Conservation (phyloP, 2,888 invertebrate genomes). For the Phaedon cochleariae region DNA sequence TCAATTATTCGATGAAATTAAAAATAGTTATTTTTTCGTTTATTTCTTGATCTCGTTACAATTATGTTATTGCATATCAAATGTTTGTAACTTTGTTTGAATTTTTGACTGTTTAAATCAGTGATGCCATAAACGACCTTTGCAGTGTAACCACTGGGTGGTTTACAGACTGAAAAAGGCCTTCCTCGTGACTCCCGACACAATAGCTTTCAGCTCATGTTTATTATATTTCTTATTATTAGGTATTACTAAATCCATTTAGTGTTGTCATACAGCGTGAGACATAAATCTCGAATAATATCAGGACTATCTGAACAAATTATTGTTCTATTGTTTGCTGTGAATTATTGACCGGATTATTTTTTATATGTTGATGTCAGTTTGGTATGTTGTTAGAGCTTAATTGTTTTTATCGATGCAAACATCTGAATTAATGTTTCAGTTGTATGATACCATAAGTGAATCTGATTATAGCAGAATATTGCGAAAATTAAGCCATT, state of each 20-base stretch:
- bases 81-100: no score
- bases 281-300: constrained; percentile 29
- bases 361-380: constrained; percentile 1
- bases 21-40: no score
- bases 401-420: not conserved
- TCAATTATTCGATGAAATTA: no score
- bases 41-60: no score
- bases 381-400: not conserved
- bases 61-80: no score
- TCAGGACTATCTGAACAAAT: constrained; percentile 28
- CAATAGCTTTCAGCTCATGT: constrained; percentile 26
- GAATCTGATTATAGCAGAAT: not conserved
- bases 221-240: constrained; percentile 28
- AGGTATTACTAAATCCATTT: constrained; percentile 26
- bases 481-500: not conserved
- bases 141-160: not conserved
- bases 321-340: constrained; percentile 23
- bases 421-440: not conserved
- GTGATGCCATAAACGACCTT: not conserved
- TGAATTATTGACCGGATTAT: constrained; percentile 21
- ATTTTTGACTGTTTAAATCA: not conserved
- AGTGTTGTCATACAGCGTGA: constrained; percentile 25
- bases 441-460: not conserved
- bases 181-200: constrained; percentile 17
- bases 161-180: constrained; percentile 4